Base-by-base conservation (phyloP, 2,797 vertebrate genomes). In the Fistularia commersonii region DNA sequence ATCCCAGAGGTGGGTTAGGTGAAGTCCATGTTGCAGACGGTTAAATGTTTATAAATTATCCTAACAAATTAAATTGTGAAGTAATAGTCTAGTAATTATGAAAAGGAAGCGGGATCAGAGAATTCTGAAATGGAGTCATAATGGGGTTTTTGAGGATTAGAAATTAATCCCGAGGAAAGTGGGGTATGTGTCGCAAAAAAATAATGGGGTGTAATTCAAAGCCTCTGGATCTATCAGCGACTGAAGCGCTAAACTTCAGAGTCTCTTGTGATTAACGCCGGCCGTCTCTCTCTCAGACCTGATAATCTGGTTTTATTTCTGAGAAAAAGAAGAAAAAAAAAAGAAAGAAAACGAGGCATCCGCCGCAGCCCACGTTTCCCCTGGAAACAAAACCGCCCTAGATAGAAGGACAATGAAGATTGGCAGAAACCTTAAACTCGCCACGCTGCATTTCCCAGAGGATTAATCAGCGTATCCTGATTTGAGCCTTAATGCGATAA, bases 301-400 rank as follows among this genome's bases (percentile, higher is more conserved):
- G 34, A 56, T 69, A 68, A 68, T 64, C 43, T 63, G 57, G 33
- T 48, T 12, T 8, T 69, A 46, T 69, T 75, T 67, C n/a, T n/a
- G n/a, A n/a, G n/a, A n/a, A n/a, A 74, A 69, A 77, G 59, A 72
- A 61, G 51, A 11, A 59, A 40, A 57, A 58, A 45, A 23, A 12
- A 11, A 11, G 54, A 9, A 31, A 15, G 48, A 55, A 44, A 38
- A 57, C 15, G 42, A 37, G 3, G 42, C 51, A 44, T 60, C 44
- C 54, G 33, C 47, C 12, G 32, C 48, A 54, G 64, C 36, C 62
- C 57, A 45, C 53, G 47, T 55, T 49, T 54, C 35, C 46, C 14
- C 11, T 42, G 15, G 37, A 57, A 48, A 63, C 15, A 56, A 58
- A 65, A 32, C n/a, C n/a, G n/a, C n/a, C n/a, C n/a, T n/a, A n/a